Conservation (phyloP, 2,113 vertebrate species). For the Panthera uncia region DNA sequence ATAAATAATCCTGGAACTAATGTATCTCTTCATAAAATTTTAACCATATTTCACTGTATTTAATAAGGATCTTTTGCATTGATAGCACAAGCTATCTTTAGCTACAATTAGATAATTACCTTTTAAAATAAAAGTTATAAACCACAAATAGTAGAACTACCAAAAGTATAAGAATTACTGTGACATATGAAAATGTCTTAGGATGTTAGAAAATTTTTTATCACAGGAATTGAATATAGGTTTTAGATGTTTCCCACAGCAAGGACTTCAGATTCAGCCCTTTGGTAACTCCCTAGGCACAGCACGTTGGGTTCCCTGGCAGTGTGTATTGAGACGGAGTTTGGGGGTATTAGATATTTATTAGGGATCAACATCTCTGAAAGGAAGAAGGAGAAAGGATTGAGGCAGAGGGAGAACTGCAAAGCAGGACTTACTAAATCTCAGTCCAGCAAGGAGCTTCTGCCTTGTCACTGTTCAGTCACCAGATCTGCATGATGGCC, state of each 20-base stretch:
- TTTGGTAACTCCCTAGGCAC: not conserved
- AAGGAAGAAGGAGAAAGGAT: not conserved
- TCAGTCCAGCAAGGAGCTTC: not conserved
- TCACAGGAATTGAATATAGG: not conserved
- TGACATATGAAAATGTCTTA: not conserved
- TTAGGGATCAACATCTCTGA: not conserved
- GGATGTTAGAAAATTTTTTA: not conserved
- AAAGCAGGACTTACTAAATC: not conserved
- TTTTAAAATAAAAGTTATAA: not conserved
- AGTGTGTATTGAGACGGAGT: not conserved
- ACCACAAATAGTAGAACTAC: not conserved
- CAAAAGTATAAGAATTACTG: not conserved
- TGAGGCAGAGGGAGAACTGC: not conserved
- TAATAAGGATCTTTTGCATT: not conserved
- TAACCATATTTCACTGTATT: not conserved
- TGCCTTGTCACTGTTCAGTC: not conserved
- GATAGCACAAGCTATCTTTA: not conserved
- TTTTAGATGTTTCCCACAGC: not conserved
- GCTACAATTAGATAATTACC: not conserved
- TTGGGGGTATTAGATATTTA: not conserved
- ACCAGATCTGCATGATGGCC: not conserved
- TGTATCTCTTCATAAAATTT: not conserved
- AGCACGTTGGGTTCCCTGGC: not conserved
- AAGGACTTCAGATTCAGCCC: not conserved
- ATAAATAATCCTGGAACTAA: not conserved